These are phyloP conservation scores for Drosophila acutilabella DNA, from an alignment of 2,888 invertebrate genomes.

Conservation along the genomic window DNA sequence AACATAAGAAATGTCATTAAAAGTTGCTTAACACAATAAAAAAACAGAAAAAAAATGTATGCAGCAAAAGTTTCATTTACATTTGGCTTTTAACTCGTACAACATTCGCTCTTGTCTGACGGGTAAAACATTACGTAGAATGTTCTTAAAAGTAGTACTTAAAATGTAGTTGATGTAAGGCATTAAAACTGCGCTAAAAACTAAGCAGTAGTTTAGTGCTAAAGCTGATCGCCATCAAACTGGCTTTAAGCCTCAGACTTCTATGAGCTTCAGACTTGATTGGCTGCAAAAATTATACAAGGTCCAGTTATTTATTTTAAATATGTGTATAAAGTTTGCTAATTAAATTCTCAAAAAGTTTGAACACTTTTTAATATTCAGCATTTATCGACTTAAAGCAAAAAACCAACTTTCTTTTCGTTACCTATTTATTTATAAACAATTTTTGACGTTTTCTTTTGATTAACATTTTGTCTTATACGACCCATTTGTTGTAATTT, in stretches of 20 bases:
- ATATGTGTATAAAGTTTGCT: no score
- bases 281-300: no score
- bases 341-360: no score
- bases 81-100: conserved; percentile 7
- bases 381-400: no score
- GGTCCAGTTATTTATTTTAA: no score
- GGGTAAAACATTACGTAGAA: neutral
- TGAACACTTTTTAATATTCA: no score
- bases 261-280: no score
- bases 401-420: no score
- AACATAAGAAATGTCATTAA: conserved; percentile 28
- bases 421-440: no score
- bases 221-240: neutral
- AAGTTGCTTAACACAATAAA: conserved; percentile 16
- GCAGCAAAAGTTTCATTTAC: conserved; percentile 12
- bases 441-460: no score
- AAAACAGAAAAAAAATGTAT: neutral
- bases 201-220: neutral
- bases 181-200: neutral
- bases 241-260: neutral
- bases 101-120: neutral
- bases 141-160: neutral
- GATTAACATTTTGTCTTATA: no score
- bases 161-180: neutral
- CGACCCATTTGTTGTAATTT: no score